Base-by-base conservation (phyloP, 2,113 vertebrate genomes). In the Oryzias woworae region DNA sequence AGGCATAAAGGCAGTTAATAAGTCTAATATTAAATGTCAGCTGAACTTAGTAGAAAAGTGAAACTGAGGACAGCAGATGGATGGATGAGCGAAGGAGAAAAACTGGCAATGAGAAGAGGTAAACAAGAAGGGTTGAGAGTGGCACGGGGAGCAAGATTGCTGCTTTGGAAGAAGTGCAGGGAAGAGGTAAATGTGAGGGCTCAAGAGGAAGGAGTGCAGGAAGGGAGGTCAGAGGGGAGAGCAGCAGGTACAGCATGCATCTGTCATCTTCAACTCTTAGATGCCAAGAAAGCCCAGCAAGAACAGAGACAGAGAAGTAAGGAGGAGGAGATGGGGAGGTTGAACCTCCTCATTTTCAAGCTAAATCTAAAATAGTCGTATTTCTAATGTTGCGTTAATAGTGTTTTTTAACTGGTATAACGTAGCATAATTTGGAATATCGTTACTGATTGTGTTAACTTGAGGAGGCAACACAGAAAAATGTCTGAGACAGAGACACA, bases 211-310 rank as follows among this genome's bases (percentile, higher is more conserved):
- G 64, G 68, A 64, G 54, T 61, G 60, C 56, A 78, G 80, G 73
- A 81, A 66, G 36, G 42, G 73, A 82, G 82, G 81, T 87, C 77
- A 80, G 71, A 84, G 77, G 80, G 77, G 73, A 82, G 58, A 66
- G 44, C 77, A 63, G 74, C 81, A 88, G 84, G 80, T 82, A 80
- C 67, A 49, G 71, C 63, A 83, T 88, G 82, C 87, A 91, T 88
- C 90, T 85, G 87, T 87, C 90, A 91, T 84, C 83, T 85, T 81
- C 81, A 85, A 81, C 82, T 84, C 76, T 72, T 73, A 47, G 62
- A 71, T 66, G 77, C 78, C 73, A 72, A 70, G 56, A 77, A 78
- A 48, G 55, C 76, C 68, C 67, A 63, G 49, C 65, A 83, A 64
- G 54, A 85, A 63, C 28, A 66, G 53, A 36, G 53, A 23, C 52